Evolutionary conservation across 2,888 invertebrate species (phyloP).

Genomic region (Phengaris alcon): DNA sequence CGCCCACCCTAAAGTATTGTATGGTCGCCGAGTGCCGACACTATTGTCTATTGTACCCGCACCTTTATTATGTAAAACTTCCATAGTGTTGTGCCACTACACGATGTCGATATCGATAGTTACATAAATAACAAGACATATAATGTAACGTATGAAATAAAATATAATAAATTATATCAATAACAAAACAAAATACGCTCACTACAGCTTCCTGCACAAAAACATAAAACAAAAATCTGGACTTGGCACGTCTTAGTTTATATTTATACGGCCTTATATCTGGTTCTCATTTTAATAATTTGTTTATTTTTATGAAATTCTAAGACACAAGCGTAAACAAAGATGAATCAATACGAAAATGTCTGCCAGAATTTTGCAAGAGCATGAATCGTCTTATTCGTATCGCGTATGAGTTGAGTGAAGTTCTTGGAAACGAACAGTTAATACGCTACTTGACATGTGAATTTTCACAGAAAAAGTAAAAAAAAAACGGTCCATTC

Average conservation of each 20-base stretch:
- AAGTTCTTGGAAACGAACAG: neutral
- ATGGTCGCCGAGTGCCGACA: neutral
- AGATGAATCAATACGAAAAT: neutral
- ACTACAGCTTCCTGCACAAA: neutral
- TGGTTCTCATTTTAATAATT: neutral
- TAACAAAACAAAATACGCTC: neutral
- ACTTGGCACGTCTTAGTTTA: neutral
- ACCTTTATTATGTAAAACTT: slow-evolving; percentile 7
- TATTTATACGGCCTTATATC: neutral
- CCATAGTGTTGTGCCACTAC: neutral
- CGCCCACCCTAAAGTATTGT: too few species aligned
- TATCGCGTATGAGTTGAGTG: too few species aligned
- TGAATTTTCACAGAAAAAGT: too few species aligned
- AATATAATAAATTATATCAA: too few species aligned
- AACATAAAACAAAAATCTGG: too few species aligned
- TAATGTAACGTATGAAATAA: too few species aligned
- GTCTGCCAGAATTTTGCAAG: neutral
- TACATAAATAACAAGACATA: neutral
- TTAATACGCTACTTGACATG: neutral
- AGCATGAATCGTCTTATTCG: neutral
- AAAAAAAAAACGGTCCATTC: too few species aligned
- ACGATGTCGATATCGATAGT: neutral
- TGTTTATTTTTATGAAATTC: neutral
- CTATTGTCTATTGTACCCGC: neutral
- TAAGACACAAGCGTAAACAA: neutral